These are phyloP conservation scores for Aurelia coerulea DNA, from an alignment of 30 jellyfish, hydroid and myxozoan species.

Conservation along the genomic window DNA sequence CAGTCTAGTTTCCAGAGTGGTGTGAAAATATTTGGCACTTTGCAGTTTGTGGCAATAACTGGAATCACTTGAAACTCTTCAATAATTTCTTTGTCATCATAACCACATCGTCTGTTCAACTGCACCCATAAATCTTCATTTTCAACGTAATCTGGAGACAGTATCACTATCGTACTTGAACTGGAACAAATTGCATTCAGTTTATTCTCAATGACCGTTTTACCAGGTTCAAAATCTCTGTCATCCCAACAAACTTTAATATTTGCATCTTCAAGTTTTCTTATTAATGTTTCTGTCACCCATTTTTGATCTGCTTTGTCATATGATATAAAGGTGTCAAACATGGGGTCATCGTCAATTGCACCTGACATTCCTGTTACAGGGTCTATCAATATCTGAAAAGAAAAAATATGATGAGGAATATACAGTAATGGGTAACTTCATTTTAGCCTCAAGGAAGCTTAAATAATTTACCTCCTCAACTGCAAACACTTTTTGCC, in stretches of 20 bases:
- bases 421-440: too few relatives aligned
- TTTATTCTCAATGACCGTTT: slow-evolving; percentile 48
- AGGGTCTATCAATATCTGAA: too few relatives aligned
- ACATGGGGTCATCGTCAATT: slow-evolving; percentile 7
- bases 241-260: slow-evolving; percentile 72
- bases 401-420: too few relatives aligned
- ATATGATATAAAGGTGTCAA: slow-evolving; percentile 58
- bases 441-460: too few relatives aligned
- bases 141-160: slow-evolving; percentile 37
- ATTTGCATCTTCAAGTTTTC: slow-evolving; percentile 35
- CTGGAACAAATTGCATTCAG: slow-evolving; percentile 56
- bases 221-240: slow-evolving; percentile 71
- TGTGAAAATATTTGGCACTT: slow-evolving; percentile 29
- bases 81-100: slow-evolving; percentile 22
- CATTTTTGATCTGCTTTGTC: slow-evolving; percentile 46
- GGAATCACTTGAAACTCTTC: slow-evolving; percentile 51
- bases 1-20: slow-evolving; percentile 65
- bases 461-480: too few relatives aligned
- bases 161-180: slow-evolving; percentile 32
- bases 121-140: slow-evolving; percentile 46
- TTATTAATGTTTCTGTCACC: slow-evolving; percentile 51
- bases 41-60: slow-evolving; percentile 26
- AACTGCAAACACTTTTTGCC: too few relatives aligned
- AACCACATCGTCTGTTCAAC: slow-evolving; percentile 25
- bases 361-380: slow-evolving; percentile 27